phyloP scores from a whole-genome alignment of 1,140 invertebrate genomes.

The Drosophila nasuta region DNA sequence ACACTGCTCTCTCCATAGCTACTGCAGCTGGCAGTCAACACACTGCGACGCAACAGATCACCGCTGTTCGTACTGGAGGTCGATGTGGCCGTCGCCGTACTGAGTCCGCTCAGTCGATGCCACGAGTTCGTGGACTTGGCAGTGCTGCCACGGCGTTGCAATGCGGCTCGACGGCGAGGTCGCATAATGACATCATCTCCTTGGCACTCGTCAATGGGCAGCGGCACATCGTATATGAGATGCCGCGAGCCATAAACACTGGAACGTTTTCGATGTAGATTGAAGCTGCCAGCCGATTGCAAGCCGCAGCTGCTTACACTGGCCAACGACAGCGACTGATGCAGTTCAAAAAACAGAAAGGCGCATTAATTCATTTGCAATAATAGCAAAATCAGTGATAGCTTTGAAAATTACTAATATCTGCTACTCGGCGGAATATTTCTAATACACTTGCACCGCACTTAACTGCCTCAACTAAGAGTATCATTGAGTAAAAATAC shows the following conservation, averaged over 20 bases:
- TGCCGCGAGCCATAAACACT: conserved; percentile 87
- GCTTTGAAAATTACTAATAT: too few relatives aligned
- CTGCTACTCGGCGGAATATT: too few relatives aligned
- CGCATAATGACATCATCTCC: conserved; percentile 78
- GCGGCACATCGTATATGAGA: conserved; percentile 87
- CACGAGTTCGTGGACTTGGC: conserved; percentile 58
- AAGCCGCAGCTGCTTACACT: conserved; percentile 42
- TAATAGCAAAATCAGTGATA: too few relatives aligned
- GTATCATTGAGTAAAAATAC: too few relatives aligned
- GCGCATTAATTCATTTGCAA: too few relatives aligned
- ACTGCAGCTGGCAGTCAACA: conserved; percentile 67
- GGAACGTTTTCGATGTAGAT: conserved; percentile 71
- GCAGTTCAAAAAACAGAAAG: background rate
- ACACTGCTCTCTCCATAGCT: conserved; percentile 63
- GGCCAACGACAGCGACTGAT: conserved; percentile 55
- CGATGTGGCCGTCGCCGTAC: conserved; percentile 68
- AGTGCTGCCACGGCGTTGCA: conserved; percentile 51
- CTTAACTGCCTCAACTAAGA: too few relatives aligned
- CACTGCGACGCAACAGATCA: conserved; percentile 60
- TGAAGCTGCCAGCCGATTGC: conserved; percentile 46
- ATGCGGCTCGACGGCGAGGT: conserved; percentile 58
- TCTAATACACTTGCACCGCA: too few relatives aligned
- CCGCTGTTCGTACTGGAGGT: conserved; percentile 68
- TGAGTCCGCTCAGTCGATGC: conserved; percentile 68
- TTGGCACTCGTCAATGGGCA: conserved; percentile 88